Base-by-base conservation (phyloP, 1,140 invertebrate genomes). In the Drosophila parabipectinata region DNA sequence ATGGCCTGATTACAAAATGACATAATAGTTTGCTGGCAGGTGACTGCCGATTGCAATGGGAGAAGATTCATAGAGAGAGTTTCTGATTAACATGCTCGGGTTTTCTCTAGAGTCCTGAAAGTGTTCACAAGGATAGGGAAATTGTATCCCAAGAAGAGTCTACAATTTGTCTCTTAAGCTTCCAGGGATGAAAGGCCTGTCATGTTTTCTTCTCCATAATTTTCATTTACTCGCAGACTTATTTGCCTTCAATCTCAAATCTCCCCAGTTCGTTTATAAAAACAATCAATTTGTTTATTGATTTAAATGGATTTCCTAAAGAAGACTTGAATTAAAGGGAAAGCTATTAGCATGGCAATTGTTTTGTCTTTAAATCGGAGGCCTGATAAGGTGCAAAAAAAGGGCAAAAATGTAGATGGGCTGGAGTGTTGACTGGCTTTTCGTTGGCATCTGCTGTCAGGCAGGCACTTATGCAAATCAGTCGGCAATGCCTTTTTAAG, bases 401-500 rank as follows among this genome's bases (percentile, higher is more conserved):
- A 26, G 15, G 51, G 3, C 24, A 32, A 28, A 55, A 30, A 37
- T 12, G 32, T 3, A 32, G 8, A 34, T 15, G 50, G 12, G 37
- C 10, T n/a, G 28, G 48, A 30, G 32, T 55, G 53, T 37, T 64
- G 71, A 55, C 69, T 73, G 57, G 30, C 26, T 59, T 66, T 74
- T 62, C 64, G 62, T 30, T 77, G 61, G 61, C 79, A 68, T 64
- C 72, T 84, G 76, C 51, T 79, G 77, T 59, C 67, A 57, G 67
- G 52, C 67, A 61, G 67, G 62, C 81, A 79, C 80, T 84, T 84
- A 84, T 84, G 80, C 80, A 84, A 84, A 84, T 84, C 77, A 84
- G 81, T 73, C 67, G 83, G 77, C 72, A 77, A 84, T 79, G 72
- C 68, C 67, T 61, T 85, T 84, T 77, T 77, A 82, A 82, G 74